phyloP scores from a whole-genome alignment of 64 coral and sea anemone species.

The Dendronephthya gigantea region DNA sequence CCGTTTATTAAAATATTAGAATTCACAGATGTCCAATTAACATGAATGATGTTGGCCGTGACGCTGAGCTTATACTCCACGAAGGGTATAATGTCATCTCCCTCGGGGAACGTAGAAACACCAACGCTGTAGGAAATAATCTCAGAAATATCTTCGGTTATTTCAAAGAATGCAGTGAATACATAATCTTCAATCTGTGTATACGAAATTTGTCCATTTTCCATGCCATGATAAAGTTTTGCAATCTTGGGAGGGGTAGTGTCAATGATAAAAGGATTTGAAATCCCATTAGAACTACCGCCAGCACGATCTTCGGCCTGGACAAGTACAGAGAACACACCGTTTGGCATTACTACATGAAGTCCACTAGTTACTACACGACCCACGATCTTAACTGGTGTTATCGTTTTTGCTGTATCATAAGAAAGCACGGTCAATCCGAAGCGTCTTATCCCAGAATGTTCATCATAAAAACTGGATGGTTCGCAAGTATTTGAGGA shows the following conservation, averaged over 20 bases:
- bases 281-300: constrained; percentile 22
- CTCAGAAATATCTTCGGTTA: constrained; percentile 64
- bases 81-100: constrained; percentile 59
- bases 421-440: constrained; percentile 68
- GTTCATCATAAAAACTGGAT: constrained; percentile 60
- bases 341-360: constrained; percentile 52
- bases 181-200: neutral
- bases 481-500: constrained; percentile 25
- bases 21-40: constrained; percentile 55
- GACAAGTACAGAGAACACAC: constrained; percentile 72
- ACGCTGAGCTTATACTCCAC: neutral
- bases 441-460: constrained; percentile 59
- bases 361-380: constrained; percentile 50
- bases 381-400: constrained; percentile 40
- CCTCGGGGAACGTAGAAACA: constrained; percentile 59
- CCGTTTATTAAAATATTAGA: constrained; percentile 35
- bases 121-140: constrained; percentile 56
- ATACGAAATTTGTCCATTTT: constrained; percentile 19
- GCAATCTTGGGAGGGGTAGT: constrained; percentile 48
- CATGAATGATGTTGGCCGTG: constrained; percentile 23
- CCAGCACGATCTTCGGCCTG: constrained; percentile 77
- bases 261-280: constrained; percentile 84
- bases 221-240: constrained; percentile 58
- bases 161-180: constrained; percentile 62
- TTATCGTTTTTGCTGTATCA: constrained; percentile 20